phyloP scores from a whole-genome alignment of 2,888 invertebrate genomes.

The Chironomus tentans region DNA sequence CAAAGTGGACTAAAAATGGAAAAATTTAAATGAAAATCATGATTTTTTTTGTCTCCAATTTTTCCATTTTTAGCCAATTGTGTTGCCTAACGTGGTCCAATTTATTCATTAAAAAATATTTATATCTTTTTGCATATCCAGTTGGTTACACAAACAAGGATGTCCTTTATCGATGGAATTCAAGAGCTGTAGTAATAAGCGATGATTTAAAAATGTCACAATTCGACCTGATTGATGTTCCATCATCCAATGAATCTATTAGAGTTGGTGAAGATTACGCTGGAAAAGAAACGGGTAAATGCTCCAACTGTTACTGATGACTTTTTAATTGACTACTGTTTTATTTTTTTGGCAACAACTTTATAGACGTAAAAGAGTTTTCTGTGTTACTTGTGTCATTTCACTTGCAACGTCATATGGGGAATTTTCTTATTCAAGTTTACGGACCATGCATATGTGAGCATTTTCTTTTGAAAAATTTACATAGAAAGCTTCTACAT shows the following conservation, averaged over 20 bases:
- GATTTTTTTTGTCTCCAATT: too few relatives aligned
- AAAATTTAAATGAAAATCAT: too few relatives aligned
- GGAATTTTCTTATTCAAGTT: constrained; percentile 79
- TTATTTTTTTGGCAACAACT: neutral
- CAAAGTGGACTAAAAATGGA: too few relatives aligned
- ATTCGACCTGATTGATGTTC: constrained; percentile 69
- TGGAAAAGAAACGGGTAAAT: neutral
- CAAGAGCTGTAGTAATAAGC: constrained; percentile 59
- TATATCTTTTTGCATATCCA: constrained; percentile 40
- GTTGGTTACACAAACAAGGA: constrained; percentile 67
- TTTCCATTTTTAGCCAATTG: too few relatives aligned
- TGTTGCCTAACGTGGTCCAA: too few relatives aligned
- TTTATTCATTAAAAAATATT: too few relatives aligned
- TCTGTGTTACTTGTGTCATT: constrained; percentile 66
- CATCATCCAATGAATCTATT: constrained; percentile 58
- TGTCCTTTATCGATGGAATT: constrained; percentile 66
- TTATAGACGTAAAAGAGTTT: constrained; percentile 43
- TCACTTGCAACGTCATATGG: constrained; percentile 70
- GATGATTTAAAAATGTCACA: constrained; percentile 77
- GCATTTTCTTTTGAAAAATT: neutral
- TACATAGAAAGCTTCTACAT: neutral
- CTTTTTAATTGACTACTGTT: neutral
- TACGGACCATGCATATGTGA: constrained; percentile 66
- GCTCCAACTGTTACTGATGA: neutral
- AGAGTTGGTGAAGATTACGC: neutral